Evolutionary conservation across 2,113 vertebrate species (phyloP).

Genomic region (Catagonus wagneri): DNA sequence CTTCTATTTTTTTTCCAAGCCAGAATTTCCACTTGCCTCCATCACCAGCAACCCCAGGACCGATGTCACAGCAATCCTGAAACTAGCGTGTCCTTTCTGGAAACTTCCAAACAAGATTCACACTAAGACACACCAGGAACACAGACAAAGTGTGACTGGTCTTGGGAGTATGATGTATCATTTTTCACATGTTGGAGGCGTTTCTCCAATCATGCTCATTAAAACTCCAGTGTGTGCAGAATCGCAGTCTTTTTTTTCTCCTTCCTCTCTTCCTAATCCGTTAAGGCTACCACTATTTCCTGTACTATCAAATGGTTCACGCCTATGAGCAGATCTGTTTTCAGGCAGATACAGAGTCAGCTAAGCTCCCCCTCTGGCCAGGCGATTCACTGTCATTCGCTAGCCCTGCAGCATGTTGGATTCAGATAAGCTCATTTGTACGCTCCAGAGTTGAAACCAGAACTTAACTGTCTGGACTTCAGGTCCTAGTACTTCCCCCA

Average conservation of each 20-base stretch:
- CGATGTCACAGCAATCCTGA: neutral
- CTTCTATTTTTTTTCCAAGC: slow-evolving; percentile 6
- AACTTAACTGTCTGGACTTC: neutral
- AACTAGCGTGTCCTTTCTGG: neutral
- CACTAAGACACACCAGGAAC: neutral
- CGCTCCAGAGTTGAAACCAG: slow-evolving; percentile 24
- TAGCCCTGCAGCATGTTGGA: neutral
- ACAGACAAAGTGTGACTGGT: neutral
- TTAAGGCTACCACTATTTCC: neutral
- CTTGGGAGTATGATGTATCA: neutral
- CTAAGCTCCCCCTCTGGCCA: neutral
- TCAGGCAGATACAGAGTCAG: neutral
- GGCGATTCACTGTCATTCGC: neutral
- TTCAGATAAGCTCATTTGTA: slow-evolving; percentile 38
- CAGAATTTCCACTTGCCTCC: neutral
- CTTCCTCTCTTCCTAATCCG: neutral
- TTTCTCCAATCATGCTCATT: neutral
- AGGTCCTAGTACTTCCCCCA: neutral
- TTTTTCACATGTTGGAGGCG: neutral
- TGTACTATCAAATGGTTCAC: neutral
- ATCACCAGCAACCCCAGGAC: neutral
- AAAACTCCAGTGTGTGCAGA: neutral
- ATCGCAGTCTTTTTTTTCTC: neutral
- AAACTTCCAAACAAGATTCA: neutral
- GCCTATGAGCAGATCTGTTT: neutral